Percentiles rank a stretch among this genome's conserved stretches.
Evolutionary conservation across 1,140 invertebrate genomes (phyloP).

Genomic region (Lepidurus arcticus): DNA sequence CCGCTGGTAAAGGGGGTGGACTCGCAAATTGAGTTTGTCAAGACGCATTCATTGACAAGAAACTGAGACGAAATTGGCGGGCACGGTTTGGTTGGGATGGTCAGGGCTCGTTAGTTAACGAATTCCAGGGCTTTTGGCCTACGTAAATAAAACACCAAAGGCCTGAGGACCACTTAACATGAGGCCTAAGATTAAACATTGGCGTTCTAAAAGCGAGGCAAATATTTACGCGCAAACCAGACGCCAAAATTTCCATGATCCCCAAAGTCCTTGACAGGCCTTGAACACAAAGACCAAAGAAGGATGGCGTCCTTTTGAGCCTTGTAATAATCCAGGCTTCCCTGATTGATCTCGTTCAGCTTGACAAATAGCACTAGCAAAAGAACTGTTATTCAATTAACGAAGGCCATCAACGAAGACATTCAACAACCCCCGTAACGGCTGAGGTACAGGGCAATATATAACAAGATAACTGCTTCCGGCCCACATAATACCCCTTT

Average conservation of each 20-base stretch:
- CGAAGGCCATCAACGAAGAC: neutral
- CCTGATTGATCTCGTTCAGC: neutral
- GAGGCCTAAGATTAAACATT: conserved; percentile 3
- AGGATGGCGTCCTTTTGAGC: neutral
- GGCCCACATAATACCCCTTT: neutral
- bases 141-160: neutral
- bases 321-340: neutral
- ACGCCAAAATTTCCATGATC: neutral
- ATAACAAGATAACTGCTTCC: conserved; percentile 11
- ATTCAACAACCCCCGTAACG: neutral
- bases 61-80: neutral
- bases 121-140: neutral
- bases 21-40: neutral
- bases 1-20: neutral
- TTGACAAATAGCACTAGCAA: neutral
- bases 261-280: neutral
- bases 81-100: neutral
- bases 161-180: conserved; percentile 9
- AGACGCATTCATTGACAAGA: neutral
- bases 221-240: conserved; percentile 9
- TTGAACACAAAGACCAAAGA: neutral
- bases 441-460: neutral
- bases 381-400: conserved; percentile 22
- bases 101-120: neutral
- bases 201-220: neutral